A percentile compares a stretch with the other conserved stretches of the same genome.
phyloP scores from a whole-genome alignment of 1,140 invertebrate genomes.

The Antheraea pernyi region DNA sequence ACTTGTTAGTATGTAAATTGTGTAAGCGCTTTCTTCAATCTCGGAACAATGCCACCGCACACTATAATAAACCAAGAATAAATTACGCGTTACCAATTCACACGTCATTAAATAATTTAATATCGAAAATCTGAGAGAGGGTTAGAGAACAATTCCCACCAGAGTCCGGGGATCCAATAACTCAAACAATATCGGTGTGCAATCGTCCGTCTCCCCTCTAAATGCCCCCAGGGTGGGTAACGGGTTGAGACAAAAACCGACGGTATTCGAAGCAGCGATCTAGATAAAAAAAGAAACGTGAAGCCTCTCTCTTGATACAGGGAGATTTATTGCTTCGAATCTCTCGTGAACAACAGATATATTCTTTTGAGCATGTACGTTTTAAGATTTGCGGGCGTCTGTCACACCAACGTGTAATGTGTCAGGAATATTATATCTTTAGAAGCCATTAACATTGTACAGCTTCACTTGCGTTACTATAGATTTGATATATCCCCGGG shows the following conservation, averaged over 20 bases:
- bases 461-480: too few species aligned
- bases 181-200: slow-evolving; percentile 14
- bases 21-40: neutral
- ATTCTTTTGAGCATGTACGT: slow-evolving; percentile 42
- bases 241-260: slow-evolving; percentile 20
- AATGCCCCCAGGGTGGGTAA: slow-evolving; percentile 13
- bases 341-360: slow-evolving; percentile 42
- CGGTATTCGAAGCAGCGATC: slow-evolving; percentile 34
- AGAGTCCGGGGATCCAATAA: slow-evolving; percentile 6
- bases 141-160: slow-evolving; percentile 5
- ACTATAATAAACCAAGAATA: neutral
- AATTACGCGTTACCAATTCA: neutral
- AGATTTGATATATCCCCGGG: too few species aligned
- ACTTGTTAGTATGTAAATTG: too few species aligned
- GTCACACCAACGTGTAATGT: slow-evolving; percentile 23
- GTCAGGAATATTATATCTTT: neutral
- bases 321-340: slow-evolving; percentile 51
- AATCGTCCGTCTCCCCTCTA: slow-evolving; percentile 10
- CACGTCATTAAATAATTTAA: slow-evolving; percentile 7
- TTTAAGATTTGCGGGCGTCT: slow-evolving; percentile 12
- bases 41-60: neutral
- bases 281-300: slow-evolving; percentile 46
- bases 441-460: too few species aligned
- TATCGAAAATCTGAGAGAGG: slow-evolving; percentile 8
- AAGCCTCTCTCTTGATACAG: slow-evolving; percentile 39